Conservation (phyloP, 2,888 invertebrate species). For the Serrognathus titanus region DNA sequence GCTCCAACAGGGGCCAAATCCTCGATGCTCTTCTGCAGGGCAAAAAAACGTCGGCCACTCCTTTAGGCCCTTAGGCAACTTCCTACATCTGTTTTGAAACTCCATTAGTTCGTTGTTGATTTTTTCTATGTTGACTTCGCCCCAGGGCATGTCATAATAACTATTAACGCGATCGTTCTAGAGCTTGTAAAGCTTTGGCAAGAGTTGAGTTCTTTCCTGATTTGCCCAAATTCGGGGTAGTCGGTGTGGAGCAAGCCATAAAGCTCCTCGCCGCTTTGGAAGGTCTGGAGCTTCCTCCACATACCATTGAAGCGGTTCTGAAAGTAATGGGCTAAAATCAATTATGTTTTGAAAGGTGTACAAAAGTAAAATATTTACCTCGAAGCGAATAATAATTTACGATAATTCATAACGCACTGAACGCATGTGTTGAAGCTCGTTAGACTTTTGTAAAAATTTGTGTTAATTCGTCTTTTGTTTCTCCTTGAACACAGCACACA, state of each 20-base stretch:
- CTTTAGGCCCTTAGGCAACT: slow-evolving; percentile 83
- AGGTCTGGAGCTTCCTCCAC: slow-evolving; percentile 90
- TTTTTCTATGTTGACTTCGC: slow-evolving; percentile 92
- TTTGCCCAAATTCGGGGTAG: slow-evolving; percentile 89
- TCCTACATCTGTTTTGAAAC: slow-evolving; percentile 94
- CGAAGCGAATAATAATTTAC: too few species aligned
- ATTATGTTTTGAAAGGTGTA: too few species aligned
- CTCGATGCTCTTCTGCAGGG: slow-evolving; percentile 92
- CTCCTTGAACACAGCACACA: too few species aligned
- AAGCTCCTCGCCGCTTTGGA: slow-evolving; percentile 91
- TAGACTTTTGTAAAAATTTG: too few species aligned
- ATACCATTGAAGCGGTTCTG: slow-evolving; percentile 93
- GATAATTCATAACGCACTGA: too few species aligned
- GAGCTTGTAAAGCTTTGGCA: slow-evolving; percentile 90
- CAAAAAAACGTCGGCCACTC: slow-evolving; percentile 98
- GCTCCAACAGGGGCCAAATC: slow-evolving; percentile 92
- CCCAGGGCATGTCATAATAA: slow-evolving; percentile 97
- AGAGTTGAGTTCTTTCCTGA: slow-evolving; percentile 90
- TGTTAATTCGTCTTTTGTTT: too few species aligned
- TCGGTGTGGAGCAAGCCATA: slow-evolving; percentile 91
- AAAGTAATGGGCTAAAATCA: slow-evolving; percentile 24
- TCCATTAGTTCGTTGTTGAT: slow-evolving; percentile 97
- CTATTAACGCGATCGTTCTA: slow-evolving; percentile 95
- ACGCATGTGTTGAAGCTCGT: too few species aligned
- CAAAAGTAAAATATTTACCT: too few species aligned